phyloP scores from a whole-genome alignment of 1,140 invertebrate species.

The Sycophaga agraensis region DNA sequence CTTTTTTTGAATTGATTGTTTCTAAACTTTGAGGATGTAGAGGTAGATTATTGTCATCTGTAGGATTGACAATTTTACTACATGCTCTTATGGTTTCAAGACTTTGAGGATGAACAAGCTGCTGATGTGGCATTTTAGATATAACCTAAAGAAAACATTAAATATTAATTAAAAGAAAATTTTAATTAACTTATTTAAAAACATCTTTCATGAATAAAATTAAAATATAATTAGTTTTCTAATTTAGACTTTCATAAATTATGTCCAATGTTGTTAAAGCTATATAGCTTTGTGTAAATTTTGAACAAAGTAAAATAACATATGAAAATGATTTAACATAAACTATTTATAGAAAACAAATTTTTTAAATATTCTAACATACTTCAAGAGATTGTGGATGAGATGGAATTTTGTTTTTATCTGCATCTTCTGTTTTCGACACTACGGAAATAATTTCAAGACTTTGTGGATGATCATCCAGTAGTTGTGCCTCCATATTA shows the following conservation, averaged over 20 bases:
- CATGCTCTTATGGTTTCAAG: conserved; percentile 53
- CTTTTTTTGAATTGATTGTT: conserved; percentile 56
- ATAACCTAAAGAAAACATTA: conserved; percentile 43
- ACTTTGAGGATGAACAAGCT: conserved; percentile 54
- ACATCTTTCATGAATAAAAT: no score
- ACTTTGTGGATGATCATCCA: conserved; percentile 51
- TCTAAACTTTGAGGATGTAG: conserved; percentile 56
- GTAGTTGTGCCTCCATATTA: conserved; percentile 47
- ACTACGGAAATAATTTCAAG: conserved; percentile 54
- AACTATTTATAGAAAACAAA: background rate
- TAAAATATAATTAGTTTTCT: no score
- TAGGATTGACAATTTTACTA: conserved; percentile 49
- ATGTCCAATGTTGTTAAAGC: no score
- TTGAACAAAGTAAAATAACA: background rate
- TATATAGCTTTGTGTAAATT: no score
- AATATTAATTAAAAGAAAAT: background rate
- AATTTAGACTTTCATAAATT: no score
- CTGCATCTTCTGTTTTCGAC: conserved; percentile 49
- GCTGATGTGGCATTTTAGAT: conserved; percentile 51
- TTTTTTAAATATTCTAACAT: conserved; percentile 36
- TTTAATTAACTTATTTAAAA: no score
- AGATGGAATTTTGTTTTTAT: conserved; percentile 55
- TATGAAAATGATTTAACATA: background rate
- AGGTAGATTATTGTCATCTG: conserved; percentile 56
- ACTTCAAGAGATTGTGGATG: conserved; percentile 56